Evolutionary conservation across 2,888 invertebrate species (phyloP).

Genomic region (Drosophila dives): DNA sequence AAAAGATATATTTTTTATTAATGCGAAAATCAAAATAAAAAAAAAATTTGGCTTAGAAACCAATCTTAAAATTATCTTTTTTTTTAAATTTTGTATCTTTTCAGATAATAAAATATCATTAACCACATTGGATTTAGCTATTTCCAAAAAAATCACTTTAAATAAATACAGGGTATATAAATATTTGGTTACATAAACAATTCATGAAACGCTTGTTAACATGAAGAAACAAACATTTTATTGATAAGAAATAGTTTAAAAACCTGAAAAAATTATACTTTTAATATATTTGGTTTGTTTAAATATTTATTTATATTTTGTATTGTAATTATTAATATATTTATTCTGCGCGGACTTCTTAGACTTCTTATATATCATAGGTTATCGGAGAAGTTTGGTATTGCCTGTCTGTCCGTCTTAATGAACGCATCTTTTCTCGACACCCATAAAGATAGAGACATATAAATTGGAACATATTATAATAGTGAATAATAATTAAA

Average conservation of each 20-base stretch:
- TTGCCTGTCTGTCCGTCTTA: no score
- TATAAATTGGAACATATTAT: no score
- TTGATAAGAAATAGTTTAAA: accelerated
- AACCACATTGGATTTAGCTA: no score
- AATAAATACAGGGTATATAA: background rate
- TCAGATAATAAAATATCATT: no score
- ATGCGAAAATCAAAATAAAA: background rate
- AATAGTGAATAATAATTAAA: no score
- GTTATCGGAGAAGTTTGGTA: no score
- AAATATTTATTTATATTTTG: background rate
- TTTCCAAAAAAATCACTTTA: no score
- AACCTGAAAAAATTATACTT: background rate
- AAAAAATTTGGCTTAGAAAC: background rate
- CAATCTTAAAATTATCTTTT: background rate
- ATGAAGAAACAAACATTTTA: background rate
- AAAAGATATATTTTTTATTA: background rate
- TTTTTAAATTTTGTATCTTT: background rate
- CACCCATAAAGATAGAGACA: no score
- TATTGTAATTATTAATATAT: background rate
- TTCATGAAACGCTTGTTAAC: background rate
- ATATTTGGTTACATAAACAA: background rate
- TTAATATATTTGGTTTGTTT: background rate
- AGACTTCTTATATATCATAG: no score
- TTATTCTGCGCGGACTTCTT: background rate
- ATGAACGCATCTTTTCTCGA: no score